Conservation (phyloP, 2,113 vertebrate genomes). For the sheep (Ovis aries) region ARS-UI_Ramb_v3.0 NC_056058.1:74941501-74942000, state of each 20-base stretch:
- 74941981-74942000: not conserved
- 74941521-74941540: not conserved
- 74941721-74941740: too few relatives aligned
- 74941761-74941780: too few relatives aligned
- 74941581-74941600: not conserved
- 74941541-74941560: not conserved
- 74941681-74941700: too few relatives aligned
- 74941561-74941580: not conserved
- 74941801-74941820: too few relatives aligned
- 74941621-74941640: not conserved
- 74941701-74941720: too few relatives aligned
- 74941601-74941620: fast-evolving
- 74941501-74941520: fast-evolving
- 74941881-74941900: not conserved
- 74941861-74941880: too few relatives aligned
- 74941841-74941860: too few relatives aligned
- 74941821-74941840: fast-evolving
- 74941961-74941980: not conserved
- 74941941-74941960: not conserved
- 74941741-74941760: too few relatives aligned
- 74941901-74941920: not conserved
- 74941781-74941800: too few relatives aligned
- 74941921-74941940: not conserved
- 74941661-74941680: too few relatives aligned
- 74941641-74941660: not conserved